phyloP scores from a whole-genome alignment of 2,888 invertebrate species.

The Linnaemya tessellans region DNA sequence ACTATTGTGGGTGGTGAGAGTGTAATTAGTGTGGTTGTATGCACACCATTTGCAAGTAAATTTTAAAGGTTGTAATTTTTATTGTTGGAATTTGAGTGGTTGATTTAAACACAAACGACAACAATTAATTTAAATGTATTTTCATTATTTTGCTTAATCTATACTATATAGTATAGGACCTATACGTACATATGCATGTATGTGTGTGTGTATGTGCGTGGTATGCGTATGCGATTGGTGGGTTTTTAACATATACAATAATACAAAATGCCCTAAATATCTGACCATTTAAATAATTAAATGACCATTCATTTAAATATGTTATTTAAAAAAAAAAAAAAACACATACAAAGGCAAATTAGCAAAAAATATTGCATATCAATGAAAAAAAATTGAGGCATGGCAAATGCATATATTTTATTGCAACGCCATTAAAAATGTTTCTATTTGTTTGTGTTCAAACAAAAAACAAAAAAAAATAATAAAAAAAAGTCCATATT shows the following conservation, averaged over 20 bases:
- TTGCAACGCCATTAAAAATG: slow-evolving; percentile 5
- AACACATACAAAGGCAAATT: neutral
- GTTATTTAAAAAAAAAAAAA: slow-evolving; percentile 50
- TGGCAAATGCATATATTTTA: slow-evolving; percentile 1
- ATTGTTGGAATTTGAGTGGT: neutral
- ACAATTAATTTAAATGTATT: slow-evolving; percentile 52
- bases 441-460: too few relatives aligned
- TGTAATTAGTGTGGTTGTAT: slow-evolving; percentile 20
- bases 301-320: slow-evolving; percentile 61
- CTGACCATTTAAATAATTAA: slow-evolving; percentile 68
- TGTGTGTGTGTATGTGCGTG: neutral
- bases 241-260: slow-evolving; percentile 51
- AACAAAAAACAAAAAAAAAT: too few relatives aligned
- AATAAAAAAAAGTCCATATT: neutral
- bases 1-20: neutral
- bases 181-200: neutral
- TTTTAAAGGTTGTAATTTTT: neutral
- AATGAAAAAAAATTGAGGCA: neutral
- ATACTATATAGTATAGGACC: neutral
- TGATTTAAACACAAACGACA: slow-evolving; percentile 39
- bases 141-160: neutral
- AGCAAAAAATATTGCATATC: neutral
- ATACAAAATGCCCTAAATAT: slow-evolving; percentile 26
- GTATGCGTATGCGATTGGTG: too few relatives aligned
- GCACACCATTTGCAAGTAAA: neutral